These are phyloP conservation scores for Saccostrea echinata DNA, from an alignment of 1,140 invertebrate genomes.

Conservation along the genomic window DNA sequence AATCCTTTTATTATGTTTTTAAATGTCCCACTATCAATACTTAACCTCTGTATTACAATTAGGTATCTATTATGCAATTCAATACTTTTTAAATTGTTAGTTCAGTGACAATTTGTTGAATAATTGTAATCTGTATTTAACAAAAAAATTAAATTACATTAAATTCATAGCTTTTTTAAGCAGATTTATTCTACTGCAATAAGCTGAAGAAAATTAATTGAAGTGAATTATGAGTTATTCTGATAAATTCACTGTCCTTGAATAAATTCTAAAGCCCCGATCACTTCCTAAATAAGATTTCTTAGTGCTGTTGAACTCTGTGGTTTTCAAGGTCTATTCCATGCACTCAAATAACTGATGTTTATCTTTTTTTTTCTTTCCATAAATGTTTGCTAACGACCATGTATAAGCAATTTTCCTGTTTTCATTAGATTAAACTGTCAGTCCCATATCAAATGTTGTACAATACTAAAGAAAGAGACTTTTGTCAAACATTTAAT, in stretches of 20 bases:
- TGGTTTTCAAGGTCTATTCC: neutral
- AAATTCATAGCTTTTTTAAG: no score
- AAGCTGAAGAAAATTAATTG: no score
- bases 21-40: no score
- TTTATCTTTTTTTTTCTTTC: neutral
- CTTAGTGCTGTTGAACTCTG: neutral
- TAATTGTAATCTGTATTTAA: no score
- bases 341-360: neutral
- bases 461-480: neutral
- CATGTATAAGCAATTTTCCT: slow-evolving; percentile 5
- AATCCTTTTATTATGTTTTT: no score
- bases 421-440: slow-evolving; percentile 21
- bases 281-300: neutral
- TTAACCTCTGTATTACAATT: no score
- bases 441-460: neutral
- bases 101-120: no score
- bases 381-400: neutral
- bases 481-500: neutral
- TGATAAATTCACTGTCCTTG: neutral
- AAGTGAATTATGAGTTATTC: no score
- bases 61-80: no score
- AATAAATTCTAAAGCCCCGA: neutral
- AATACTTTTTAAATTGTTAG: no score
- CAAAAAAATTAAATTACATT: no score
- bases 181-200: no score